These are phyloP conservation scores for Eumacrocentrus americanus DNA, from an alignment of 2,888 invertebrate species.

Conservation along the genomic window DNA sequence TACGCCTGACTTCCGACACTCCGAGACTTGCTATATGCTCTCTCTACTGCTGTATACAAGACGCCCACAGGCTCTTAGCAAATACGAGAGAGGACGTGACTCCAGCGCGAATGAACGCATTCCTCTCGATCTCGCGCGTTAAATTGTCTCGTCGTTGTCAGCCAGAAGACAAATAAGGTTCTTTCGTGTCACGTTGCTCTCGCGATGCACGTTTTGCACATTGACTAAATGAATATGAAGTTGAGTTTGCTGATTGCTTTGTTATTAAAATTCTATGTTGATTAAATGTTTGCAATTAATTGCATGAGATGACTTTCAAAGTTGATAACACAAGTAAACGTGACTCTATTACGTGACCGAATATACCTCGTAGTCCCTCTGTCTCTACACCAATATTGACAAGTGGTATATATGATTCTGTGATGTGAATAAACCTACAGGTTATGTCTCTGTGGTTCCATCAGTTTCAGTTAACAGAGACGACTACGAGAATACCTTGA, in stretches of 20 bases:
- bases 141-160: conserved; percentile 9
- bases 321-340: neutral
- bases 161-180: neutral
- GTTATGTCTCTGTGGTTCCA: too few relatives aligned
- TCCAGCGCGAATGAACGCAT: conserved; percentile 8
- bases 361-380: neutral
- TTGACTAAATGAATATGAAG: neutral
- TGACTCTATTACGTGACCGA: neutral
- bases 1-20: conserved; percentile 29
- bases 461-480: too few relatives aligned
- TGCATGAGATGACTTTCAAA: neutral
- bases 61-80: conserved; percentile 2
- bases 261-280: neutral
- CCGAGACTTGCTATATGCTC: neutral
- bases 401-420: too few relatives aligned
- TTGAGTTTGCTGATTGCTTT: neutral
- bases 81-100: conserved; percentile 17
- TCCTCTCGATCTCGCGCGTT: conserved; percentile 7
- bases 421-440: too few relatives aligned
- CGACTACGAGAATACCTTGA: too few relatives aligned
- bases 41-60: conserved; percentile 10
- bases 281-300: neutral
- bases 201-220: neutral
- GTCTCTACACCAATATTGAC: neutral
- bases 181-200: neutral